These are phyloP conservation scores for Aplocera efformata DNA, from an alignment of 2,888 invertebrate species.

Conservation along the genomic window DNA sequence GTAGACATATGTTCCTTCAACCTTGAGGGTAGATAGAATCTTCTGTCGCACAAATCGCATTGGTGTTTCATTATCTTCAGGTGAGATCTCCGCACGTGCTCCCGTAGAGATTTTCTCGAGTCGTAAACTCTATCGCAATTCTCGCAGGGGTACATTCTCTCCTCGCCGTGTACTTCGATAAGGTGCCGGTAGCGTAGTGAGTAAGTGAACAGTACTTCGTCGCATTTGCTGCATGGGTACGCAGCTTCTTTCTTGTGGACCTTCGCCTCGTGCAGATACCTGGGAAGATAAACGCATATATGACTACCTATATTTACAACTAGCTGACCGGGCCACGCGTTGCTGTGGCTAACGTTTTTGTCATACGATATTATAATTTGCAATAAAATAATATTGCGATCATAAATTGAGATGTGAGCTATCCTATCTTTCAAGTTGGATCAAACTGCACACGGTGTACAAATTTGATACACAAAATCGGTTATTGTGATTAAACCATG, in stretches of 20 bases:
- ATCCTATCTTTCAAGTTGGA: too few relatives aligned
- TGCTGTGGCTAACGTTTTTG: too few relatives aligned
- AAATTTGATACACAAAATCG: too few relatives aligned
- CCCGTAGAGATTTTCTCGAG: constrained; percentile 60
- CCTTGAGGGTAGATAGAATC: constrained; percentile 66
- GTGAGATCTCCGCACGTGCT: constrained; percentile 61
- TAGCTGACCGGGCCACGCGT: too few relatives aligned
- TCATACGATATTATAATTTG: too few relatives aligned
- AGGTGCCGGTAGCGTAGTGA: constrained; percentile 59
- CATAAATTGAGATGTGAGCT: too few relatives aligned
- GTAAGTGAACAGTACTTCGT: constrained; percentile 59
- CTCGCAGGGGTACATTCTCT: constrained; percentile 61
- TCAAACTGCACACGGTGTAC: too few relatives aligned
- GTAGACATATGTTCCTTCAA: constrained; percentile 74
- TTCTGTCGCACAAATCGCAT: constrained; percentile 65
- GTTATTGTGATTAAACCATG: too few relatives aligned
- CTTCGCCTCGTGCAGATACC: constrained; percentile 58
- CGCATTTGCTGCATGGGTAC: constrained; percentile 66
- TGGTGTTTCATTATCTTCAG: constrained; percentile 62
- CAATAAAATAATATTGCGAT: too few relatives aligned
- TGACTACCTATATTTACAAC: too few relatives aligned
- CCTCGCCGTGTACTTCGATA: constrained; percentile 64
- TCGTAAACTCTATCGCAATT: constrained; percentile 66
- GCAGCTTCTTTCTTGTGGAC: constrained; percentile 67
- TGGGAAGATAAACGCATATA: background rate